phyloP scores from a whole-genome alignment of 2,797 vertebrate species.

The Pipistrellus pipistrellus region DNA sequence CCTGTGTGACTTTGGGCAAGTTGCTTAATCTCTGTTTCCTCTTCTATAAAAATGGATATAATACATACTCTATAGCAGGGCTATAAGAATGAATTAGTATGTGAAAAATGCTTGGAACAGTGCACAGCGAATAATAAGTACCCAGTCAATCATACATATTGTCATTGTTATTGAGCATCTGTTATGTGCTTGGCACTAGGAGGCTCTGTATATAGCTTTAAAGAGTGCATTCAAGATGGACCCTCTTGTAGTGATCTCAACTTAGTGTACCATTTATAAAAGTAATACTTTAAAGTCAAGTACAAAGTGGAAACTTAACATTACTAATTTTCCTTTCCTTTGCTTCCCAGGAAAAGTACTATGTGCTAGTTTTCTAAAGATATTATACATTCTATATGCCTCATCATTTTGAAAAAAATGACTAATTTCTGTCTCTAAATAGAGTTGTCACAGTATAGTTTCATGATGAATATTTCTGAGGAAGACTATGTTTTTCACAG shows the following conservation, averaged over 20 bases:
- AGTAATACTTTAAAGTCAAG: not conserved
- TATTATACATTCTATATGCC: not conserved
- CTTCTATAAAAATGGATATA: not conserved
- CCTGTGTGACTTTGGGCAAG: not conserved
- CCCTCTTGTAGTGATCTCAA: not conserved
- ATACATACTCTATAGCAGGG: not conserved
- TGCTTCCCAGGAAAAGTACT: not conserved
- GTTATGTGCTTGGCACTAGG: not conserved
- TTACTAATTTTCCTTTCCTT: slow-evolving; percentile 11
- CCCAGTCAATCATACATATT: not conserved
- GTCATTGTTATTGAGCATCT: not conserved
- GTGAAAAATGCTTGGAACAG: not conserved
- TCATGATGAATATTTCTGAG: not conserved
- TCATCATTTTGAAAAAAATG: slow-evolving; percentile 10
- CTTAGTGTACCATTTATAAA: not conserved
- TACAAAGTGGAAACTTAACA: not conserved
- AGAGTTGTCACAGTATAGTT: not conserved
- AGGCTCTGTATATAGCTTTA: not conserved
- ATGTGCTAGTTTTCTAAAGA: not conserved
- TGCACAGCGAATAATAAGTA: not conserved
- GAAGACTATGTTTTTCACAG: not conserved
- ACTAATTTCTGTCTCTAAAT: not conserved
- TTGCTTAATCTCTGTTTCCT: slow-evolving; percentile 46
- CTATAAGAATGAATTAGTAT: not conserved
- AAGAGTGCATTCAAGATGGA: not conserved